Evolutionary conservation across 2,113 vertebrate genomes (phyloP).

Genomic region (Protobothrops flavoviridis): DNA sequence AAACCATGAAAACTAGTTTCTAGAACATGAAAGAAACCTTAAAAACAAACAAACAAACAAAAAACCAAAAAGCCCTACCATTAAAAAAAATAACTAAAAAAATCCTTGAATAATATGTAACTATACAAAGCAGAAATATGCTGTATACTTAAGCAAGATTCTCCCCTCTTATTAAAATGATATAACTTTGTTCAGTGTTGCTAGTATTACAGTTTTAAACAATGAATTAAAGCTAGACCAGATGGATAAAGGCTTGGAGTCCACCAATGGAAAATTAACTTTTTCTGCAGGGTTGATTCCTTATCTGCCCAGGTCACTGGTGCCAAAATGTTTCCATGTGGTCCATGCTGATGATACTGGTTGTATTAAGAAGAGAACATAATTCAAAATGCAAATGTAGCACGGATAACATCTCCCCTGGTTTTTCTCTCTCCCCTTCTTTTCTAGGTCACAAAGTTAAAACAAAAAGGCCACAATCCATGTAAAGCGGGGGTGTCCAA

Average conservation of each 20-base stretch:
- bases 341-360: neutral
- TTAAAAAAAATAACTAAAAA: neutral
- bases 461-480: neutral
- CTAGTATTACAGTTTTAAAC: neutral
- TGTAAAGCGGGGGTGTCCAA: neutral
- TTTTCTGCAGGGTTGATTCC: neutral
- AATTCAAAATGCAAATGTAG: neutral
- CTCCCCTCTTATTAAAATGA: neutral
- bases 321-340: neutral
- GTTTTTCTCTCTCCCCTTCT: neutral
- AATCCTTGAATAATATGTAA: neutral
- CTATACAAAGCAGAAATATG: neutral
- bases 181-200: neutral
- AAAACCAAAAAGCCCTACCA: neutral
- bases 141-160: neutral
- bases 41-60: neutral
- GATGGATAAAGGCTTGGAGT: neutral
- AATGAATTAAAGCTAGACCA: neutral
- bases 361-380: neutral
- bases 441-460: neutral
- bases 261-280: neutral
- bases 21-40: neutral
- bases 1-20: neutral
- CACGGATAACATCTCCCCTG: neutral
- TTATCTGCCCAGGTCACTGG: neutral